Evolutionary conservation across 2,888 invertebrate genomes (phyloP), one percentile per base, ranked within the genome.

Genomic region (Cheiracanthium punctorium): DNA sequence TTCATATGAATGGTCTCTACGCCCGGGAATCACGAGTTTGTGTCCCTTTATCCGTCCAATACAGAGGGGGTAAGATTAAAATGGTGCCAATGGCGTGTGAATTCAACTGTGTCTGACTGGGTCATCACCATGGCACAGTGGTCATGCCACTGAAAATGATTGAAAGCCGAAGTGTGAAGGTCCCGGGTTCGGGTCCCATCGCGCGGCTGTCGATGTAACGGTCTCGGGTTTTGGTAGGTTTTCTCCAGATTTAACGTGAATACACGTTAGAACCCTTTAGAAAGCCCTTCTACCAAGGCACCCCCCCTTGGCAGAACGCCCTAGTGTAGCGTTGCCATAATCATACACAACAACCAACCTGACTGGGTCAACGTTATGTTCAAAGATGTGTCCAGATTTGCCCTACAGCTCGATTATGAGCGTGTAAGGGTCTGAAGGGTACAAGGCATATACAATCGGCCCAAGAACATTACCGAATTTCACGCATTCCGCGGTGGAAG

Each of bases 11-110:
- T 29, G 30, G 12, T 20, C 37, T 70, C 32, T 70, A 70, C n/a
- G 70, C n/a, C n/a, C 7, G 70, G 70, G 20, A 7, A 33, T 33
- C 37, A 70, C 2, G 8, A 33, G n/a, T 32, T 32, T 70, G 30
- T 70, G 70, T 70, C 10, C 33, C 70, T 33, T n/a, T 70, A 20
- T 17, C 70, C 70, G 24, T 65, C 65, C 65, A 24, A 65, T 65
- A 12, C 30, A 65, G 65, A 65, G 65, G 24, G n/a, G 24, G 65
- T 10, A 65, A 2, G n/a, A 65, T 65, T 30, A 65, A 65, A 65
- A 65, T 65, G 65, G 65, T 65, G 65, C 43, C 37, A 10, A 4
- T 10, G 10, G 4, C 37, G 10, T 37, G 10, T 37, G 37, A 41
- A 28, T 28, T 28, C 20, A 14, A 28, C 28, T 28, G 12, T 37